Evolutionary conservation across 2,888 invertebrate genomes (phyloP).

Genomic region (Prosopocoilus inquinatus): DNA sequence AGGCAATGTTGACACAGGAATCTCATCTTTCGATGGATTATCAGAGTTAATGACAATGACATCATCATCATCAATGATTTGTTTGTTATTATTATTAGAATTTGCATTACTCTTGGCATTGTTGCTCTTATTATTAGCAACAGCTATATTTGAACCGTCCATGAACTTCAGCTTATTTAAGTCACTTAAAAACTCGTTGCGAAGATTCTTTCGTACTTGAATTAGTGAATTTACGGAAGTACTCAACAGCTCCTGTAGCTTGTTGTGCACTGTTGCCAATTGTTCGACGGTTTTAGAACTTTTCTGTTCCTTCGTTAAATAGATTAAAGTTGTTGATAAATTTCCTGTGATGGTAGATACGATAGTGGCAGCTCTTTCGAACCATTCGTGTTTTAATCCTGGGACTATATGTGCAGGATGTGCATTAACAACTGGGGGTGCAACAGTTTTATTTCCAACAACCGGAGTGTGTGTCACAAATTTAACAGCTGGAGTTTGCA

Average conservation of each 20-base stretch:
- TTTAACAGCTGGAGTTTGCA: conserved; percentile 17
- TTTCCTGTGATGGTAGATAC: conserved; percentile 59
- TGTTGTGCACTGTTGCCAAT: conserved; percentile 56
- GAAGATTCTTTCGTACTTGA: conserved; percentile 57
- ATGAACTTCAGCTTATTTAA: conserved; percentile 49
- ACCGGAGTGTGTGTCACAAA: conserved; percentile 3
- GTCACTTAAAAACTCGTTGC: conserved; percentile 56
- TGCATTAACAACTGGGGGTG: conserved; percentile 14
- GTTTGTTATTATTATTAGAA: background rate
- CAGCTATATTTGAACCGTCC: conserved; percentile 35
- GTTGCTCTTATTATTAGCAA: background rate
- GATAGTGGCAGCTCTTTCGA: conserved; percentile 58
- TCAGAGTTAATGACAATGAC: conserved; percentile 53
- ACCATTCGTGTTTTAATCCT: conserved; percentile 54
- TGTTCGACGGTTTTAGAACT: conserved; percentile 52
- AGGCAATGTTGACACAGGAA: background rate
- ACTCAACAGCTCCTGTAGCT: conserved; percentile 56
- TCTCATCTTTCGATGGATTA: background rate
- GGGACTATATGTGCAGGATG: conserved; percentile 22
- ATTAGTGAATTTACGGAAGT: conserved; percentile 56
- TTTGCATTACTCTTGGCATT: background rate
- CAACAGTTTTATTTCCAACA: background rate
- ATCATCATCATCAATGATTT: conserved; percentile 46
- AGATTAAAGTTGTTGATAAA: conserved; percentile 54
- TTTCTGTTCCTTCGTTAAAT: conserved; percentile 55